Base-by-base conservation (phyloP, 2,797 vertebrate genomes). In the Botia almorhae region DNA sequence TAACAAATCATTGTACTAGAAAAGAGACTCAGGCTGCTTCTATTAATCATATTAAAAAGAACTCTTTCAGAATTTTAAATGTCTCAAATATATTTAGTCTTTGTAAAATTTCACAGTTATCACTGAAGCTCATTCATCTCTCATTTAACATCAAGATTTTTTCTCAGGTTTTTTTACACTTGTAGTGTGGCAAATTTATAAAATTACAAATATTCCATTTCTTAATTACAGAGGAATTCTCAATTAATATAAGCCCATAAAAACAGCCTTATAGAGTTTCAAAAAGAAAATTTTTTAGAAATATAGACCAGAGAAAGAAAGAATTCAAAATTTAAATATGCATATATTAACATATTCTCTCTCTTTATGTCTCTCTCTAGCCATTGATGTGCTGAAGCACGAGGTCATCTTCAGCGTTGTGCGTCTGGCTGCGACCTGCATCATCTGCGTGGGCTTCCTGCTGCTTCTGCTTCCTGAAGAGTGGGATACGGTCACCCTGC, bases 391-490 rank as follows among this genome's bases (percentile, higher is more conserved):
- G 80, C 84, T 99, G 90, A 99, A 98, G 90, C 97, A 98, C 56
- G 96, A 98, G 87, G 97, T 98, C 86, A 98, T 99, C 91, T 99
- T 99, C 94, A 99, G 96, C 0, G 93, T 97, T 0, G 97, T 99
- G 82, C 94, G 97, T 19, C 89, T 99, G 89, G 95, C 97, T 13
- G 98, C 98, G 53, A 98, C 97, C 82, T 95, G 96, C 91, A 96
- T 98, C 89, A 99, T 99, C 89, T 98, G 97, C 89, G 87, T 98
- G 11, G 98, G 97, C 0, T 99, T 99, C 90, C 90, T 99, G 87
- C 94, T 99, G 21, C 94, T 99, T 94, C 92, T 99, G 65, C 91
- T 99, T 74, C 98, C 98, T 0, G 98, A 99, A 85, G 97, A 99
- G 87, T 99, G 98, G 97, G 98, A 99, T 71, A 96, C 98, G 4